Evolutionary conservation across 1,140 invertebrate species (phyloP).

Genomic region (Bombus superbus): DNA sequence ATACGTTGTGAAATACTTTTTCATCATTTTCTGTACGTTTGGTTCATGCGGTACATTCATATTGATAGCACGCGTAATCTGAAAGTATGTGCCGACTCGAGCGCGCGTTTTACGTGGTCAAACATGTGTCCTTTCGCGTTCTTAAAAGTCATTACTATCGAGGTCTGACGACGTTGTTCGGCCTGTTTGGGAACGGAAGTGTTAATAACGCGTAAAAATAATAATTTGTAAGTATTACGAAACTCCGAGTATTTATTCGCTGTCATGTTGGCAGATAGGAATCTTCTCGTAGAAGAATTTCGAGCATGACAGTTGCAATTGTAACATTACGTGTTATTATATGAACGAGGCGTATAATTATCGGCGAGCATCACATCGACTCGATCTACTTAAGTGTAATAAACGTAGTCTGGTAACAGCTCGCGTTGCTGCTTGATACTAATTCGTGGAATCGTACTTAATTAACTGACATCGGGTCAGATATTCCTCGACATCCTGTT

Average conservation of each 20-base stretch:
- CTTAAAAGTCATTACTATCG: no score
- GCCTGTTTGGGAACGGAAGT: no score
- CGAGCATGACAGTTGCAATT: no score
- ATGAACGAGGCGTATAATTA: constrained; percentile 31
- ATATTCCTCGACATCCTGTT: constrained; percentile 23
- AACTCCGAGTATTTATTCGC: not conserved
- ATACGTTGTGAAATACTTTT: no score
- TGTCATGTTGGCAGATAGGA: not conserved
- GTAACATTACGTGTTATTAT: not conserved
- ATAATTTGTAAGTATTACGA: no score
- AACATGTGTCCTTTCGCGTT: no score
- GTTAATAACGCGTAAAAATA: not conserved
- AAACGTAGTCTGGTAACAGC: constrained; percentile 51
- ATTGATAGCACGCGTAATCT: no score
- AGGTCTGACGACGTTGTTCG: not conserved
- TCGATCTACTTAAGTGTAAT: constrained; percentile 55
- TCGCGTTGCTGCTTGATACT: not conserved
- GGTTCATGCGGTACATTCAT: no score
- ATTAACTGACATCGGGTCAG: constrained; percentile 28
- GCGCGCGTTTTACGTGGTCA: no score
- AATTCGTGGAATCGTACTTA: constrained; percentile 31
- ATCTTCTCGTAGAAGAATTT: not conserved
- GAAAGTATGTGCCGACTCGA: no score
- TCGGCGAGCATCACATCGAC: constrained; percentile 41
- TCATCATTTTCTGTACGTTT: no score